Evolutionary conservation across 1,140 invertebrate genomes (phyloP).

Genomic region (Apocrypta bakeri): DNA sequence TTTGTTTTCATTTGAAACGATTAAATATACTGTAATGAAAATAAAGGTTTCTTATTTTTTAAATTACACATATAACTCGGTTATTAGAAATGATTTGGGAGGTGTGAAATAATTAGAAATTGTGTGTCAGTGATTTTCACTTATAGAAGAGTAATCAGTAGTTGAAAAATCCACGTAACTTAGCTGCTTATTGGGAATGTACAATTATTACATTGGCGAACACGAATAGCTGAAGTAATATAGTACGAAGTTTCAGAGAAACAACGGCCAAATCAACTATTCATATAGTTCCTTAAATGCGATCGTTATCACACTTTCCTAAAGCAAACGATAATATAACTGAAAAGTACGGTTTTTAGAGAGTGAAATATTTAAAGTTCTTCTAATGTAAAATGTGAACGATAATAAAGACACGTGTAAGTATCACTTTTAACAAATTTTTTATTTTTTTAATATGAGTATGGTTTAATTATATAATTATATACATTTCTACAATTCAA

Average conservation of each 20-base stretch:
- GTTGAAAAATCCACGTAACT: not conserved
- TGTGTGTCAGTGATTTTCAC: not conserved
- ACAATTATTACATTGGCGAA: constrained; percentile 2
- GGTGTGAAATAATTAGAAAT: not conserved
- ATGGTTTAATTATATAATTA: too few relatives aligned
- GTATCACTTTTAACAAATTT: too few relatives aligned
- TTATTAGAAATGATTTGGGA: not conserved
- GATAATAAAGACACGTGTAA: not conserved
- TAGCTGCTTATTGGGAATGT: constrained; percentile 1
- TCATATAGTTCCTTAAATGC: not conserved
- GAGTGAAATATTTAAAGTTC: not conserved
- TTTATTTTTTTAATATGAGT: too few relatives aligned
- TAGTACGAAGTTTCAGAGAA: not conserved
- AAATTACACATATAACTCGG: too few relatives aligned
- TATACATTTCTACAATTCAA: too few relatives aligned
- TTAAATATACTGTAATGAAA: too few relatives aligned
- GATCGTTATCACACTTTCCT: not conserved
- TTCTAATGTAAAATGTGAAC: not conserved
- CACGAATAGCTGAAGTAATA: not conserved
- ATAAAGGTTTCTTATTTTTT: too few relatives aligned
- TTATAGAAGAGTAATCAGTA: not conserved
- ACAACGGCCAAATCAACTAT: not conserved
- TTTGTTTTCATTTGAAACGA: not conserved
- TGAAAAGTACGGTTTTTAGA: not conserved
- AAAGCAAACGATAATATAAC: not conserved